Percentiles rank a stretch among this genome's conserved stretches.
Evolutionary conservation across 2,888 invertebrate species (phyloP).

Genomic region (Eurytoma adleriae): DNA sequence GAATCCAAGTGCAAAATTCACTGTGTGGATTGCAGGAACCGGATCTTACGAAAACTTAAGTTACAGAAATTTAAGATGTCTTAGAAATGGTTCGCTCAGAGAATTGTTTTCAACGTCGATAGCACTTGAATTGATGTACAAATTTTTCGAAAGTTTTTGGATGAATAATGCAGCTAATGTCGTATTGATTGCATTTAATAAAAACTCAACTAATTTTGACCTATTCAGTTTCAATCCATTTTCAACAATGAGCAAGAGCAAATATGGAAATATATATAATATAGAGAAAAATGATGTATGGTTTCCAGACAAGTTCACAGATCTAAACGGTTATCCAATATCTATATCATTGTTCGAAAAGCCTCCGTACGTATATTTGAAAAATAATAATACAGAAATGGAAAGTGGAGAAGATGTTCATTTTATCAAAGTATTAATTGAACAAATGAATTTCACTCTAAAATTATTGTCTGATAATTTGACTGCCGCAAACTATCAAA

Average conservation of each 20-base stretch:
- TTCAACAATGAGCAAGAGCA: background rate
- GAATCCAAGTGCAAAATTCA: background rate
- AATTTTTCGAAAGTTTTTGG: conserved; percentile 28
- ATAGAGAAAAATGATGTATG: conserved; percentile 20
- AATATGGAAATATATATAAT: conserved; percentile 9
- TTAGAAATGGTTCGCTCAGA: background rate
- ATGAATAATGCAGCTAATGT: background rate
- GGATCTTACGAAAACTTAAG: background rate
- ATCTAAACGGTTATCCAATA: conserved; percentile 57
- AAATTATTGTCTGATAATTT: background rate
- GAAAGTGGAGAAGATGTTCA: conserved; percentile 22
- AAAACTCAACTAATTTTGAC: background rate
- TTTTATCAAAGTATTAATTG: conserved; percentile 6
- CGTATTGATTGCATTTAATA: conserved; percentile 17
- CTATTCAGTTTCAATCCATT: conserved; percentile 30
- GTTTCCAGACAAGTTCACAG: conserved; percentile 55
- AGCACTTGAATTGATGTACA: background rate
- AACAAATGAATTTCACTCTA: conserved; percentile 34
- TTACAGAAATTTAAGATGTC: background rate
- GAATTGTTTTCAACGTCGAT: background rate
- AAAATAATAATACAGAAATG: conserved; percentile 25
- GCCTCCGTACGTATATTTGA: conserved; percentile 34
- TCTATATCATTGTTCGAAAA: conserved; percentile 55
- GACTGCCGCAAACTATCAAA: conserved; percentile 13
- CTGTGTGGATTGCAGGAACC: conserved; percentile 18